Conservation (phyloP, 2,888 invertebrate species). For the Timema podura region DNA sequence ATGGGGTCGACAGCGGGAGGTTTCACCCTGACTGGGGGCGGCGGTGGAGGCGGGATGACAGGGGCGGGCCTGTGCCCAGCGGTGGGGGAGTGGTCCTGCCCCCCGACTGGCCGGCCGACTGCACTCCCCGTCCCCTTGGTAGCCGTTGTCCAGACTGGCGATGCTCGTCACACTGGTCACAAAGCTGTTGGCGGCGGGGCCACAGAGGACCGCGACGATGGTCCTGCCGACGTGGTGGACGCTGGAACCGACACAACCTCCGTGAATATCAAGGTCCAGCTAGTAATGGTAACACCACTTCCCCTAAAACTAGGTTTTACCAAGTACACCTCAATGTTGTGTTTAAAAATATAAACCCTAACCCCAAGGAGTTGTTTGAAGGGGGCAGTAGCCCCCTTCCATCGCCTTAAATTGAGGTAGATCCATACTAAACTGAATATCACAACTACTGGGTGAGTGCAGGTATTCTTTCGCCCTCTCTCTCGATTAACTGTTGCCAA, state of each 20-base stretch:
- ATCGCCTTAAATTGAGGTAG: no score
- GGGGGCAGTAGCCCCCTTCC: no score
- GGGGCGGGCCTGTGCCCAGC: slow-evolving; percentile 46
- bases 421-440: no score
- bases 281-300: no score
- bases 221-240: slow-evolving; percentile 20
- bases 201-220: slow-evolving; percentile 24
- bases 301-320: no score
- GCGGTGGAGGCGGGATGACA: slow-evolving; percentile 12
- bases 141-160: slow-evolving; percentile 82
- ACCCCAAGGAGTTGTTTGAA: no score
- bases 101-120: slow-evolving; percentile 80
- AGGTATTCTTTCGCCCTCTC: no score
- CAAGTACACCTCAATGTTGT: no score
- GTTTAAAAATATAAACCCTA: no score
- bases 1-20: slow-evolving; percentile 61
- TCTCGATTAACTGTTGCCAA: no score
- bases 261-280: no score
- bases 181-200: slow-evolving; percentile 59
- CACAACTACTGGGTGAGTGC: no score
- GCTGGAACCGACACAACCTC: not conserved
- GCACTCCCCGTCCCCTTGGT: slow-evolving; percentile 89
- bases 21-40: slow-evolving; percentile 17
- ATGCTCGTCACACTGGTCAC: slow-evolving; percentile 64
- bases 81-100: slow-evolving; percentile 67